These are phyloP conservation scores for Eudemis profundana DNA, from an alignment of 2,888 invertebrate species.

Conservation along the genomic window DNA sequence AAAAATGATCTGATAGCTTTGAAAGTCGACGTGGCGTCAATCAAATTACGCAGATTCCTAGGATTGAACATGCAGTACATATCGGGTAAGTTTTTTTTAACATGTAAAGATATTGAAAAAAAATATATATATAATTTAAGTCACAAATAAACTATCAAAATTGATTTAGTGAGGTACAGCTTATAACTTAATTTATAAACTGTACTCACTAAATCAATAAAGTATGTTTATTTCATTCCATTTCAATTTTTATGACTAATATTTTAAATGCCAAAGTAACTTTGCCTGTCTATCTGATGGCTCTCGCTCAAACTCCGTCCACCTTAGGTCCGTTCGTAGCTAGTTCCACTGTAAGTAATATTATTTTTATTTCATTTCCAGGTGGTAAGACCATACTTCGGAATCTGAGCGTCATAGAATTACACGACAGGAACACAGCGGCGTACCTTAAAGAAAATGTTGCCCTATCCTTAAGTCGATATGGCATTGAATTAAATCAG, in stretches of 20 bases:
- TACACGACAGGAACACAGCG: constrained; percentile 13
- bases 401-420: constrained; percentile 7
- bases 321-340: no score
- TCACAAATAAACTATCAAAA: no score
- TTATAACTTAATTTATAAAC: no score
- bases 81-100: constrained; percentile 1
- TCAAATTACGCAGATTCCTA: background rate
- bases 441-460: constrained; percentile 10
- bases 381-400: background rate
- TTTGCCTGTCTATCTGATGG: no score
- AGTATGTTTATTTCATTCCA: no score
- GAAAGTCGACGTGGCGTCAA: constrained; percentile 6
- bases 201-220: no score
- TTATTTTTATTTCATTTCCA: background rate
- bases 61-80: constrained; percentile 1
- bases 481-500: constrained; percentile 6
- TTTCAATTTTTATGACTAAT: no score
- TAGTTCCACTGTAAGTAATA: no score
- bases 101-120: background rate
- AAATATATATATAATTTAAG: no score
- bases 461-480: constrained; percentile 1
- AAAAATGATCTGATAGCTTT: background rate
- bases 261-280: no score
- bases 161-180: no score
- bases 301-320: no score